phyloP scores from a whole-genome alignment of 2,113 vertebrate genomes.

The Peromyscus californicus region DNA sequence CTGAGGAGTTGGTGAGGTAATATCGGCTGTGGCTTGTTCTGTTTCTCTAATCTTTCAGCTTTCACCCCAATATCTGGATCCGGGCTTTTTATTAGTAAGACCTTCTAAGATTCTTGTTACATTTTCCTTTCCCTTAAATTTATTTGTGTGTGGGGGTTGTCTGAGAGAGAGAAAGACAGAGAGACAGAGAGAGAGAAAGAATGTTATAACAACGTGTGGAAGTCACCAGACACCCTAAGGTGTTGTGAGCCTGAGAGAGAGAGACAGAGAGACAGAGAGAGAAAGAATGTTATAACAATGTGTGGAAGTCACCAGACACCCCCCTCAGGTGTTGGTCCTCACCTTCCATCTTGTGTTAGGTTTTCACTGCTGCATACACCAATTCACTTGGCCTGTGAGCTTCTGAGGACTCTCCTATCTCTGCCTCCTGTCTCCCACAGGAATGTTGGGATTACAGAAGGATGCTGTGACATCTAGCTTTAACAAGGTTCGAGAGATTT shows the following conservation, averaged over 20 bases:
- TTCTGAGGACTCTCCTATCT: not conserved
- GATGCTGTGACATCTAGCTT: not conserved
- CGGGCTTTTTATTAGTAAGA: no score
- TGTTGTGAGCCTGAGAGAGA: no score
- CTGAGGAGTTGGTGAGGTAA: no score
- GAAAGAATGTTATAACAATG: no score
- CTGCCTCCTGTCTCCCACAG: not conserved
- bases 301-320: not conserved
- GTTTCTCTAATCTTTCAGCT: no score
- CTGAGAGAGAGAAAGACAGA: no score
- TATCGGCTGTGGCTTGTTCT: no score
- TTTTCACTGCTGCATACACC: not conserved
- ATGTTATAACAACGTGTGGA: not conserved
- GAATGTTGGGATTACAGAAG: not conserved
- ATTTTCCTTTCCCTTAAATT: no score
- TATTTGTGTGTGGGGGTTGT: not conserved
- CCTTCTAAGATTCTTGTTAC: no score
- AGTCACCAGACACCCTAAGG: not conserved
- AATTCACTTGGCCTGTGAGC: no score
- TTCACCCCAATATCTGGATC: no score
- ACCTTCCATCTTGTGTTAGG: not conserved
- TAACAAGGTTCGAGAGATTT: not conserved
- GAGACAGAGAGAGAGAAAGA: not conserved
- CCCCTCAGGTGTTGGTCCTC: no score
- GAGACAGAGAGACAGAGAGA: not conserved